Evolutionary conservation across 2,888 invertebrate genomes (phyloP).

Genomic region (Leucozona laternaria): DNA sequence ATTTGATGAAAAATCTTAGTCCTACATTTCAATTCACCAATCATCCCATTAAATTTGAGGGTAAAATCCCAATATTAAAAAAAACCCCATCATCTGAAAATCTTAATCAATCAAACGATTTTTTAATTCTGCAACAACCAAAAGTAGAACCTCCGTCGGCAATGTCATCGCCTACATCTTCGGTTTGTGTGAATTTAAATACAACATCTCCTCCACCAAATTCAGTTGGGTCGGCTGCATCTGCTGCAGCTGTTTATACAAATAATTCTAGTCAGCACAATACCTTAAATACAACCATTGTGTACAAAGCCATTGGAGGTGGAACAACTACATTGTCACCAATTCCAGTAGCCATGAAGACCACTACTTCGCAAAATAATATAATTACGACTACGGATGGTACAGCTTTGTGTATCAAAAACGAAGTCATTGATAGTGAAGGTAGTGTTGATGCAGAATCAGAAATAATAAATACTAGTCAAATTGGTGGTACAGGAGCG

Average conservation of each 20-base stretch:
- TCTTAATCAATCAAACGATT: slow-evolving; percentile 49
- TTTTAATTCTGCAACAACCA: slow-evolving; percentile 22
- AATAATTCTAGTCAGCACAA: slow-evolving; percentile 69
- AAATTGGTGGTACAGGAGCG: slow-evolving; percentile 76
- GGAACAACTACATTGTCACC: slow-evolving; percentile 78
- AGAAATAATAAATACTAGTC: slow-evolving; percentile 76
- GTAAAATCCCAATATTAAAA: slow-evolving; percentile 83
- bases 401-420: slow-evolving; percentile 81
- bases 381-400: slow-evolving; percentile 78
- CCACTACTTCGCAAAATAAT: slow-evolving; percentile 73
- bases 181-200: slow-evolving; percentile 64
- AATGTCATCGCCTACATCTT: slow-evolving; percentile 61
- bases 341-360: slow-evolving; percentile 77
- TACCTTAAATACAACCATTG: slow-evolving; percentile 68
- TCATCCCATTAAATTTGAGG: slow-evolving; percentile 83
- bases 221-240: slow-evolving; percentile 60
- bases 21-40: slow-evolving; percentile 81
- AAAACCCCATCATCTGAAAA: slow-evolving; percentile 74
- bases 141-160: slow-evolving; percentile 38
- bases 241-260: slow-evolving; percentile 72
- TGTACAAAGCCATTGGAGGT: slow-evolving; percentile 74
- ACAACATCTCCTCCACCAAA: slow-evolving; percentile 54
- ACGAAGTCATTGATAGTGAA: slow-evolving; percentile 79
- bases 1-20: slow-evolving; percentile 78
- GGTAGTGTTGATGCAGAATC: slow-evolving; percentile 78